Evolutionary conservation across 2,888 invertebrate genomes (phyloP).

Genomic region (Malthinus flaveolus): DNA sequence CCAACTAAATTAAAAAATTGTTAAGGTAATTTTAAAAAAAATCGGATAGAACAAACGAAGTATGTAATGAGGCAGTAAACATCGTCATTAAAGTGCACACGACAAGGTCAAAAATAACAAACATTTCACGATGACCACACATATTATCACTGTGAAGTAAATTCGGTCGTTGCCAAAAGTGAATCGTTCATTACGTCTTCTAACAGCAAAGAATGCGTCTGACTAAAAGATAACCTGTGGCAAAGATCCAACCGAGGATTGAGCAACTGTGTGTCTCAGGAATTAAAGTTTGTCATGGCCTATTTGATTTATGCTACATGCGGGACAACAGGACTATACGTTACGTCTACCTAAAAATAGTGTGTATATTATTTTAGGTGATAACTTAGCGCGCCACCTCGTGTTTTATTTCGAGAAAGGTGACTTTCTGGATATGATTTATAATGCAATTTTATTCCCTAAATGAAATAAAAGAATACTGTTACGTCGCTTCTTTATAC

Average conservation of each 20-base stretch:
- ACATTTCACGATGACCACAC: constrained; percentile 22
- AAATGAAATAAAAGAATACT: constrained; percentile 30
- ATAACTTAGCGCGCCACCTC: constrained; percentile 18
- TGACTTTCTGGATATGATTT: constrained; percentile 37
- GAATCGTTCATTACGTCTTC: constrained; percentile 25
- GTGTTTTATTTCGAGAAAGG: constrained; percentile 33
- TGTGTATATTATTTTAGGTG: constrained; percentile 24
- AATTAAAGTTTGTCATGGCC: constrained; percentile 38
- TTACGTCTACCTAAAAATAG: constrained; percentile 27
- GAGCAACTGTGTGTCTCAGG: constrained; percentile 33
- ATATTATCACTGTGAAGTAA: constrained; percentile 16
- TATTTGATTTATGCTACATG: constrained; percentile 38
- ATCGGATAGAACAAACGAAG: not conserved
- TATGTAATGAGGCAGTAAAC: not conserved
- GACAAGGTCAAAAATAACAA: constrained; percentile 17
- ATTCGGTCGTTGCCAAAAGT: constrained; percentile 14
- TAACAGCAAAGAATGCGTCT: constrained; percentile 24
- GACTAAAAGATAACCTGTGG: constrained; percentile 29
- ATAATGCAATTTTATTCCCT: constrained; percentile 35
- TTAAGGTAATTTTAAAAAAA: not conserved
- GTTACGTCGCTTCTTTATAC: constrained; percentile 20
- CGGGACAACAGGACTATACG: constrained; percentile 31
- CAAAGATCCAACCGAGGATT: constrained; percentile 32
- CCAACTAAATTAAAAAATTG: no score
- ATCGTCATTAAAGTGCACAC: constrained; percentile 9